Conservation (phyloP, 2,797 vertebrate species). For the Acipenser ruthenus region DNA sequence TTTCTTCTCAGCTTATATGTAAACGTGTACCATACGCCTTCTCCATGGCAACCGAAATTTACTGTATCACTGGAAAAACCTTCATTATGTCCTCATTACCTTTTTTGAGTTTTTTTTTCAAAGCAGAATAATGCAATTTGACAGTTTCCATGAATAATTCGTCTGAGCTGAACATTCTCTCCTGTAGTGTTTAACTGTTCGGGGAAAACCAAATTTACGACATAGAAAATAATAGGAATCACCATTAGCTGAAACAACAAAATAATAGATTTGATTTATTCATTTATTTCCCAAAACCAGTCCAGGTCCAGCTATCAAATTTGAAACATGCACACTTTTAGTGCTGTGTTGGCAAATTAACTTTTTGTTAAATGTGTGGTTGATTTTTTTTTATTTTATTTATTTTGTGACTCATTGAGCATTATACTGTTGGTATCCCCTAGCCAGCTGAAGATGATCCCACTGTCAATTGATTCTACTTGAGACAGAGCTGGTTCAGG, state of each 20-base stretch:
- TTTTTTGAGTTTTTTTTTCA: not conserved
- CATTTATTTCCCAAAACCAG: too few relatives aligned
- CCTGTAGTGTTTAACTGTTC: conserved; percentile 3
- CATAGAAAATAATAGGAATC: not conserved
- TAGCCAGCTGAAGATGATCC: too few relatives aligned
- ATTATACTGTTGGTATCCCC: too few relatives aligned
- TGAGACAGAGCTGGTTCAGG: too few relatives aligned
- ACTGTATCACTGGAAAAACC: not conserved
- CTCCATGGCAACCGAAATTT: not conserved
- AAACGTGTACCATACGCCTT: not conserved
- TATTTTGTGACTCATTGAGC: too few relatives aligned
- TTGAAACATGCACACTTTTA: too few relatives aligned
- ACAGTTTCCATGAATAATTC: conserved; percentile 20
- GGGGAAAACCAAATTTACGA: not conserved
- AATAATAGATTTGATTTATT: too few relatives aligned
- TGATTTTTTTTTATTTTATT: too few relatives aligned
- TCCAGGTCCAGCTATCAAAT: too few relatives aligned
- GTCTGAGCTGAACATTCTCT: conserved; percentile 1
- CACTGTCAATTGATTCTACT: too few relatives aligned
- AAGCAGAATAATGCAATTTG: conserved; percentile 4
- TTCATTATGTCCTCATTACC: not conserved
- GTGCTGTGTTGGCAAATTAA: too few relatives aligned
- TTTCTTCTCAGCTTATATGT: not conserved
- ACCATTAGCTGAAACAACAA: not conserved
- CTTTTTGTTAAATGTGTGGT: too few relatives aligned